These are phyloP conservation scores for Esox masquinongy DNA, from an alignment of 2,797 vertebrate species.

Conservation along the genomic window DNA sequence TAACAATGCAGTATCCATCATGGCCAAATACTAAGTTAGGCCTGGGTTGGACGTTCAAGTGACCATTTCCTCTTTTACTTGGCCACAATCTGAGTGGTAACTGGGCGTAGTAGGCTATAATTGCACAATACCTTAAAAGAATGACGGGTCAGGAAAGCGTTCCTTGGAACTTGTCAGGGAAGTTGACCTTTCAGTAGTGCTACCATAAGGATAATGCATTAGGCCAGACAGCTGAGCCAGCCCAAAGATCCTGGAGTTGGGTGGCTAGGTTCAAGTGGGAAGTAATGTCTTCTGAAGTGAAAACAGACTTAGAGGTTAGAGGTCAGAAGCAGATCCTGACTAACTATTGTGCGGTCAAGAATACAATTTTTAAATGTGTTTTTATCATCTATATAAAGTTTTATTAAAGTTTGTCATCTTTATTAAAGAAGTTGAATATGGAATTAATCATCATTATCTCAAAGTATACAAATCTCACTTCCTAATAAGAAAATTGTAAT, in stretches of 20 bases:
- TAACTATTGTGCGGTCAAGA: background rate
- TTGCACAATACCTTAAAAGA: slow-evolving; percentile 65
- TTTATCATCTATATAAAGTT: too few species aligned
- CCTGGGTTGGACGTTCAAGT: slow-evolving; percentile 42
- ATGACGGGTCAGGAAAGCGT: slow-evolving; percentile 37
- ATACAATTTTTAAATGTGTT: background rate
- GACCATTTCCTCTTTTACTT: slow-evolving; percentile 65
- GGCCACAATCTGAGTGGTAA: slow-evolving; percentile 57
- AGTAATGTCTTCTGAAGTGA: slow-evolving; percentile 6
- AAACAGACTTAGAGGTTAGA: slow-evolving; percentile 23
- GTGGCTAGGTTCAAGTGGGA: slow-evolving; percentile 8
- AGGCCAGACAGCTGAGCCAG: slow-evolving; percentile 45
- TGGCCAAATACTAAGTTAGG: background rate
- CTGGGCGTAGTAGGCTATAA: slow-evolving; percentile 52
- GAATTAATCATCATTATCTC: background rate
- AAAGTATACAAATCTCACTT: too few species aligned
- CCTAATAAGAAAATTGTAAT: too few species aligned
- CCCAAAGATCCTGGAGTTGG: slow-evolving; percentile 32
- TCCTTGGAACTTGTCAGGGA: slow-evolving; percentile 8
- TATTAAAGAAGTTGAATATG: background rate
- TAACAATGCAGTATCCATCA: background rate
- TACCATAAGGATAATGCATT: slow-evolving; percentile 13
- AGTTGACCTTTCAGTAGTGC: slow-evolving; percentile 32
- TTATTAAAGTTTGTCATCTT: background rate
- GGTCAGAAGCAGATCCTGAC: background rate